Percentiles rank a stretch among this genome's conserved stretches.
These are phyloP conservation scores for Vicugna pacos DNA, from an alignment of 2,113 vertebrate genomes.

Conservation along the genomic window DNA sequence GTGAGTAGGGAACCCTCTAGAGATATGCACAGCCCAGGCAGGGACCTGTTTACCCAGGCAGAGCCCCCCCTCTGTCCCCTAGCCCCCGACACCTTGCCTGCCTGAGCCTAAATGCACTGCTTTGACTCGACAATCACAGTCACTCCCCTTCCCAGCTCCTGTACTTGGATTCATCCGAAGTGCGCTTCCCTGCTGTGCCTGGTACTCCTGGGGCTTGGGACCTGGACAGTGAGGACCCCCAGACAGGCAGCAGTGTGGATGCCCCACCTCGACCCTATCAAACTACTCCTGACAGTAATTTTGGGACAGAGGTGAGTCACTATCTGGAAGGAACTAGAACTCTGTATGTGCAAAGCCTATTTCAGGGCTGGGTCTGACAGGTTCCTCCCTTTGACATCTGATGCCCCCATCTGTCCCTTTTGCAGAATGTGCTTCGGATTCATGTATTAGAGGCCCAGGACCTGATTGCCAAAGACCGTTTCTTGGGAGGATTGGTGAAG, in stretches of 20 bases:
- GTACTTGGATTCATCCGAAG: constrained; percentile 89
- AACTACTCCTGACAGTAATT: constrained; percentile 89
- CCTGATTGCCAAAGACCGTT: constrained; percentile 95
- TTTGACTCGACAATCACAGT: background rate
- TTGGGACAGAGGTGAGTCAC: constrained; percentile 89
- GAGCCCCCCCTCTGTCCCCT: background rate
- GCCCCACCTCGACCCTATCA: constrained; percentile 87
- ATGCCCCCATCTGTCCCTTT: background rate
- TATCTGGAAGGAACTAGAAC: background rate
- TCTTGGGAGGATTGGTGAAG: constrained; percentile 94
- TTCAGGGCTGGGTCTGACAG: background rate
- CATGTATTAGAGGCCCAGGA: constrained; percentile 93
- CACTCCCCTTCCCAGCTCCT: constrained; percentile 85
- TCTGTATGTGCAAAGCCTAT: background rate
- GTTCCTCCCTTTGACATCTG: background rate
- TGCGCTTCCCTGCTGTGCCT: constrained; percentile 81
- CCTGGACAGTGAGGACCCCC: constrained; percentile 70
- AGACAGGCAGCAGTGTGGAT: constrained; percentile 83
- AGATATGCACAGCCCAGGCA: background rate
- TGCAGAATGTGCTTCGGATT: constrained; percentile 92
- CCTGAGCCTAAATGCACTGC: background rate
- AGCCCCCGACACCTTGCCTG: background rate
- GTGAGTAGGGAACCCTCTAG: background rate
- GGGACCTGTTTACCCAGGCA: background rate
- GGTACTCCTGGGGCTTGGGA: constrained; percentile 71